Percentiles rank a stretch among this genome's conserved stretches.
Evolutionary conservation across 2,797 vertebrate genomes (phyloP).

Genomic region (Parauchenoglanis ngamensis): DNA sequence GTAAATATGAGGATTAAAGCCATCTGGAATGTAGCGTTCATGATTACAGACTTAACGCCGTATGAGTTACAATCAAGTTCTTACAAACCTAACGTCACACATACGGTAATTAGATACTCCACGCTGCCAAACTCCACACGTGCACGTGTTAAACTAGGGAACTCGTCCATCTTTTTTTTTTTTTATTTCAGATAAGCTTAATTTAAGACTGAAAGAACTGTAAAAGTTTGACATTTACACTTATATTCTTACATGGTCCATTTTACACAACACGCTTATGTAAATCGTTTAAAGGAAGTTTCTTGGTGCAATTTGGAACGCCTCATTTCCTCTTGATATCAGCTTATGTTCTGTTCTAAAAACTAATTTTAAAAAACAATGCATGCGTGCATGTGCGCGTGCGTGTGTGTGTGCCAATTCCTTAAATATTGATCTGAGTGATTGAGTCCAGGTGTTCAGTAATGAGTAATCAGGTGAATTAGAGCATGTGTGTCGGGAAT

Average conservation of each 20-base stretch:
- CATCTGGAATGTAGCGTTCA: conserved; percentile 65
- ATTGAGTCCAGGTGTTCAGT: no score
- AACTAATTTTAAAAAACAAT: neutral
- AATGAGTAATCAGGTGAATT: no score
- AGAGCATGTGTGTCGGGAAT: no score
- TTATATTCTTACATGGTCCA: neutral
- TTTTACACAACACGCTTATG: neutral
- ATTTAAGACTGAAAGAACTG: neutral
- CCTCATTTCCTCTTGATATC: neutral
- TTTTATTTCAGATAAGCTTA: neutral
- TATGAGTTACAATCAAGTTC: conserved; percentile 71
- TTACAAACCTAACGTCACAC: conserved; percentile 61
- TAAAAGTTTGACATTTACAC: neutral
- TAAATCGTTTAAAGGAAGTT: neutral
- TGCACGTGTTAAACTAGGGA: conserved; percentile 22
- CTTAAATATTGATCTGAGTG: no score
- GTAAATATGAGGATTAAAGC: conserved; percentile 50
- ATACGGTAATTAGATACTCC: conserved; percentile 69
- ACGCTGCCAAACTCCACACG: conserved; percentile 17
- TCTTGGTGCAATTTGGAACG: neutral
- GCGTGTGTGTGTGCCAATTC: no score
- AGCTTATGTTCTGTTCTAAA: neutral
- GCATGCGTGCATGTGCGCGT: no score
- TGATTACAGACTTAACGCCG: conserved; percentile 74
- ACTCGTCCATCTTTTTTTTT: neutral